Evolutionary conservation across 2,797 vertebrate species (phyloP).

Genomic region (Chiropotes sagulatus): DNA sequence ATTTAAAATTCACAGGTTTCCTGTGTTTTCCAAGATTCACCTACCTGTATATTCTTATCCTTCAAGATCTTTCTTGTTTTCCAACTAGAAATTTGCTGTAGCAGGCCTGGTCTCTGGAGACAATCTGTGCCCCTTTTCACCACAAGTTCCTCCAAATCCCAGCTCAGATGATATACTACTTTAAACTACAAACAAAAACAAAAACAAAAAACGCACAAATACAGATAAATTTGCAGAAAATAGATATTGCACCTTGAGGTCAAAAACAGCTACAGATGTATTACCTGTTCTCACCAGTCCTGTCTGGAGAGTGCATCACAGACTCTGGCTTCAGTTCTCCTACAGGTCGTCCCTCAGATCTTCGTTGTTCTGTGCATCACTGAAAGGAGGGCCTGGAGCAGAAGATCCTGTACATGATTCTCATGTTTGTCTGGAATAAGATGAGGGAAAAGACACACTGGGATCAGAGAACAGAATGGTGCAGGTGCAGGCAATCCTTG

Average conservation of each 20-base stretch:
- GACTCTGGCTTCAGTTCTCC: not conserved
- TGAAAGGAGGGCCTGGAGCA: not conserved
- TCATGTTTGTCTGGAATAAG: not conserved
- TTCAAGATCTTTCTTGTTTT: not conserved
- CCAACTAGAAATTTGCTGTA: not conserved
- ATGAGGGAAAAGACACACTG: not conserved
- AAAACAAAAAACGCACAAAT: not conserved
- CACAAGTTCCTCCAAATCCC: not conserved
- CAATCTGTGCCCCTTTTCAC: not conserved
- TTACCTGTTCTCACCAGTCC: not conserved
- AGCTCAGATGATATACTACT: not conserved
- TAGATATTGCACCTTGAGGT: not conserved
- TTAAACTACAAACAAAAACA: not conserved
- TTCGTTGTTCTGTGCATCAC: not conserved
- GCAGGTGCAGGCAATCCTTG: not conserved
- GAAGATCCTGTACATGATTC: not conserved
- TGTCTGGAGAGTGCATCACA: not conserved
- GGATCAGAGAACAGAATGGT: not conserved
- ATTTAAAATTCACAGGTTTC: not conserved
- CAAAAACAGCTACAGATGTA: not conserved
- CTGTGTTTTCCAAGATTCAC: not conserved
- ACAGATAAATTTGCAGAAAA: not conserved
- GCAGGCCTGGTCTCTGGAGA: not conserved
- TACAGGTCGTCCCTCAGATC: not conserved
- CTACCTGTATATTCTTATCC: not conserved